phyloP scores from a whole-genome alignment of 2,113 vertebrate species.

The Parus major region DNA sequence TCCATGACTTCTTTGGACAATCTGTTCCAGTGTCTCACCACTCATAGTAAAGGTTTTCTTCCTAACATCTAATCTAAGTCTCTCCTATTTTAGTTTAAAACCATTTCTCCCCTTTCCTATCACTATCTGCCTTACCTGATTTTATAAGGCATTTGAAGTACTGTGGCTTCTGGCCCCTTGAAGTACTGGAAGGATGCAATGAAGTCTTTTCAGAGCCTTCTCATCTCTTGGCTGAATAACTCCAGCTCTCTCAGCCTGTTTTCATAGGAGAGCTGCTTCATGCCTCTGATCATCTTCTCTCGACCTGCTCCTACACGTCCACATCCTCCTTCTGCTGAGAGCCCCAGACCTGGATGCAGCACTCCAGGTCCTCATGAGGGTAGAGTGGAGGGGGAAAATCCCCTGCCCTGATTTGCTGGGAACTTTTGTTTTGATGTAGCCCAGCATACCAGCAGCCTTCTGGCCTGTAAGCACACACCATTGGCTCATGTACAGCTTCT shows the following conservation, averaged over 20 bases:
- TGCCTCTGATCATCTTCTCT: not conserved
- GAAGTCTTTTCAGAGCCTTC: not conserved
- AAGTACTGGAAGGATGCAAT: not conserved
- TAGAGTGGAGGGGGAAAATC: not conserved
- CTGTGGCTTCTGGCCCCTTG: not conserved
- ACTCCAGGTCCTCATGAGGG: not conserved
- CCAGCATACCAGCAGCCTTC: rapidly evolving
- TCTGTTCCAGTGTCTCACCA: not conserved
- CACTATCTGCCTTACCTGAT: not conserved
- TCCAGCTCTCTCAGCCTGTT: not conserved
- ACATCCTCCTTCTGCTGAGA: not conserved
- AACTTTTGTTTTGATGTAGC: not conserved
- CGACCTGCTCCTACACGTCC: not conserved
- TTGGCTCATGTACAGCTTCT: not conserved
- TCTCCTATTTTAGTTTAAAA: not conserved
- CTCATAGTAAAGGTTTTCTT: not conserved
- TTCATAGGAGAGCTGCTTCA: not conserved
- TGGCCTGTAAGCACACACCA: not conserved
- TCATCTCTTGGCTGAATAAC: not conserved
- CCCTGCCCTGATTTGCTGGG: not conserved
- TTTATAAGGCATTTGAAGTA: not conserved
- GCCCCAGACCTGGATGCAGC: not conserved
- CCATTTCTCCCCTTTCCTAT: not conserved
- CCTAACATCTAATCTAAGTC: not conserved
- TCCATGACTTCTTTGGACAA: not conserved